These are phyloP conservation scores for Isotomurus palustris DNA, from an alignment of 2,888 invertebrate genomes.

Conservation along the genomic window DNA sequence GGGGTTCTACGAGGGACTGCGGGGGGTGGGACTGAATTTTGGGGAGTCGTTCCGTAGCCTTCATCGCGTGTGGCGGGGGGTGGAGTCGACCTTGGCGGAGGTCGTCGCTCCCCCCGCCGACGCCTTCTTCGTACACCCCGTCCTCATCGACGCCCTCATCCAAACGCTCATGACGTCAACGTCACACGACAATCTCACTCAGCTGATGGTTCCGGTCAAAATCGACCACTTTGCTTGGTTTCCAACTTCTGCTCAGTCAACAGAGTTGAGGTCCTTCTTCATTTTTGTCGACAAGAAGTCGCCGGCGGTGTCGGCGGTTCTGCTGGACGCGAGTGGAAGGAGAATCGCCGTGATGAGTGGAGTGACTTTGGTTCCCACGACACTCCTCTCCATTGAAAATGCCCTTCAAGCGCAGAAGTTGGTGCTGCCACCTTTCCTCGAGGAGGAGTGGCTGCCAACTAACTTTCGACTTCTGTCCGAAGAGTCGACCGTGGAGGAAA, in stretches of 20 bases:
- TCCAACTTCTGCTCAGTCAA: too few species aligned
- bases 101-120: constrained; percentile 3
- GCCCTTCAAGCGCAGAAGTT: constrained; percentile 9
- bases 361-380: constrained; percentile 14
- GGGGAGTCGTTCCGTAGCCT: constrained; percentile 8
- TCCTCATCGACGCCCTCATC: constrained; percentile 22
- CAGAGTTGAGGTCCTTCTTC: too few species aligned
- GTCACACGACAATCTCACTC: not conserved
- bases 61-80: constrained; percentile 6
- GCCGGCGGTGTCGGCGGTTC: not conserved
- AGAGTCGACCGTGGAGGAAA: too few species aligned
- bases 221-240: constrained; percentile 17
- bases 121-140: constrained; percentile 23
- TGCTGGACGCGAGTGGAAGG: not conserved
- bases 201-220: constrained; percentile 5
- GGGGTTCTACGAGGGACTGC: constrained; percentile 11
- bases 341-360: constrained; percentile 8
- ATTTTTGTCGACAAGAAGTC: too few species aligned
- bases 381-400: constrained; percentile 6
- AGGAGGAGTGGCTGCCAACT: too few species aligned
- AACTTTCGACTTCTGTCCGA: too few species aligned
- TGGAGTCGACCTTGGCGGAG: not conserved
- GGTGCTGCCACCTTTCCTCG: not conserved
- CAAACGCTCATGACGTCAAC: constrained; percentile 10
- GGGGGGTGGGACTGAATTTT: constrained; percentile 11